Evolutionary conservation across 2,888 invertebrate species (phyloP), one percentile per base, ranked within the genome.

Genomic region (Hanleya hanleyi): DNA sequence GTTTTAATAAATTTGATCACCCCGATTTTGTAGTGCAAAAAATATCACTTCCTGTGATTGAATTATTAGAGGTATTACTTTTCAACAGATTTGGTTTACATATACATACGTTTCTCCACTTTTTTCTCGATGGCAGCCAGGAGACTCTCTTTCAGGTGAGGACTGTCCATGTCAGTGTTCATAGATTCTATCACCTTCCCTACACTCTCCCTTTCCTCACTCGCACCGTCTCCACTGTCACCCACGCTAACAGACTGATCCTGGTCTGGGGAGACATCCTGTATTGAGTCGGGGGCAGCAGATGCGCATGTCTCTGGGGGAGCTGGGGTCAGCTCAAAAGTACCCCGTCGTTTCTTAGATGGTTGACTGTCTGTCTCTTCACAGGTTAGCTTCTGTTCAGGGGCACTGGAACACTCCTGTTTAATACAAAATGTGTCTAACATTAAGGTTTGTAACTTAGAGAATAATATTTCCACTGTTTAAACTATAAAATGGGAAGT

Each of bases 61-160:
- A n/a, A n/a, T n/a, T n/a, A n/a, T n/a, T n/a, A n/a, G n/a, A n/a
- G n/a, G n/a, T n/a, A n/a, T n/a, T n/a, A n/a, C n/a, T n/a, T n/a
- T n/a, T n/a, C n/a, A 15, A 15, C 15, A 15, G 47, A 47, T 47
- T 64, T 69, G n/a, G 33, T n/a, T n/a, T n/a, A n/a, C n/a, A n/a
- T n/a, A n/a, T n/a, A n/a, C 57, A 29, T 26, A 57, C 57, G 22
- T 57, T 57, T 57, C 29, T 57, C 57, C 6, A 84, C 83, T 49
- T 83, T 87, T 69, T 82, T 83, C 61, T 84, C 83, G 12, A 87
- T 77, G 35, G 82, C 84, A 35, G 81, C 76, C 74, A 86, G 69
- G 5, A 86, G 72, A 15, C 69, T 81, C 2, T 79, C 71, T 57
- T 85, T 84, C 79, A 85, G 81, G 72, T 87, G 85, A 5, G 77